Base-by-base conservation (phyloP, 1,140 invertebrate species). In the Formica selysi region DNA sequence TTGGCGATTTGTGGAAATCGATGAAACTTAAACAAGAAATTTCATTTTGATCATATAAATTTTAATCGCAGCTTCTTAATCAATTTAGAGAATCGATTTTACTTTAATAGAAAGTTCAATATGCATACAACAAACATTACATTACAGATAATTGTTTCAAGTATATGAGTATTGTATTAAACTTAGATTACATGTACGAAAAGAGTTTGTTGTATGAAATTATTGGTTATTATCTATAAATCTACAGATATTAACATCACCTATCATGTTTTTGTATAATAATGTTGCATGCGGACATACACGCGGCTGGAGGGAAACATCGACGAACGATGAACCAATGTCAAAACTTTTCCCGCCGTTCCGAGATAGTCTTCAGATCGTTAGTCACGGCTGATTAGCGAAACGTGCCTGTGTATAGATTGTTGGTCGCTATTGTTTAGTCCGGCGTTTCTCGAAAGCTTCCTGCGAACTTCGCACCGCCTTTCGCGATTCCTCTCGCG, bases 361-460 rank as follows among this genome's bases (percentile, higher is more conserved):
- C 36, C 74, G 48, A 54, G 54, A 76, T 78, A 80, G 68, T 87
- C 81, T 86, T 89, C 74, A 76, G 79, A 65, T 89, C 84, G 89
- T 92, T 91, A 87, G 86, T 71, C 78, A 87, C 74, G 87, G 70
- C 62, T 87, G 86, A 92, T 92, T 89, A 87, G 64, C 54, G 67
- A 79, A 89, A 92, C 92, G 92, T 93, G 92, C 88, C 62, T 51
- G 48, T 80, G 92, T 91, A 92, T 92, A 92, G 64, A 79, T 83
- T 36, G 41, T 62, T 38, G 26, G 54, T 59, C 68, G 41, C 70
- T 78, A 89, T 89, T 90, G 87, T 90, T 86, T 76, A 32, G 22
- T 36, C 57, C 51, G 16, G 51, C 51, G 44, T 59, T 78, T 62
- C 32, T 62, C n/a, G 22, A 76, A 83, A 87, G 67, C 64, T 65